These are phyloP conservation scores for Oreochromis spilurus DNA, from an alignment of 2,113 vertebrate species.

Conservation along the genomic window DNA sequence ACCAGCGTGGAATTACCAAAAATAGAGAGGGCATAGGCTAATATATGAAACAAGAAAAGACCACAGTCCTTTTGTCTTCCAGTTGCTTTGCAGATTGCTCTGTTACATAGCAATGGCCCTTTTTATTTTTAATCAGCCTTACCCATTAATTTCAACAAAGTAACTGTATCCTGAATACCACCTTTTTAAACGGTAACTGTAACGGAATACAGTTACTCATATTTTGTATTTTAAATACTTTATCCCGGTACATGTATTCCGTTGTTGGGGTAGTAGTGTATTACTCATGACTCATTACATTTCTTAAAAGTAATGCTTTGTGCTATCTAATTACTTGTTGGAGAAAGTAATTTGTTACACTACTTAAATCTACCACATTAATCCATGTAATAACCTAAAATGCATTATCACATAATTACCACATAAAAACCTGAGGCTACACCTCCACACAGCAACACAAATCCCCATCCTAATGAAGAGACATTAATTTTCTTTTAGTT, in stretches of 20 bases:
- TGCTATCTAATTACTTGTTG: neutral
- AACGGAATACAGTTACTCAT: neutral
- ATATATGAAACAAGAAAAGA: neutral
- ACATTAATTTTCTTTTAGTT: neutral
- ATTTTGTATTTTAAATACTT: neutral
- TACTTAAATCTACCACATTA: neutral
- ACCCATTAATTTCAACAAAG: neutral
- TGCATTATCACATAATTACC: neutral
- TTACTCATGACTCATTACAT: neutral
- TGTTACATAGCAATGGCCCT: too few species aligned
- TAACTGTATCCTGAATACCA: neutral
- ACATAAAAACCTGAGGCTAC: neutral
- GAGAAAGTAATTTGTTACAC: neutral
- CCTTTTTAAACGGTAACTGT: neutral
- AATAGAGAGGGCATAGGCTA: neutral
- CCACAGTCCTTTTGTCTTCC: too few species aligned
- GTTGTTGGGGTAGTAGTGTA: neutral
- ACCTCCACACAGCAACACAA: neutral
- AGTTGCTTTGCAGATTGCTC: too few species aligned
- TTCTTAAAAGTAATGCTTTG: neutral
- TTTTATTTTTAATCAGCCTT: too few species aligned
- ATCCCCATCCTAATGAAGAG: neutral
- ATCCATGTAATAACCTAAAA: neutral
- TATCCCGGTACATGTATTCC: neutral
- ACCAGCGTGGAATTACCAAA: rapidly evolving